Evolutionary conservation across 2,113 vertebrate genomes (phyloP).

Genomic region (Nothocercus nigrocapillus): DNA sequence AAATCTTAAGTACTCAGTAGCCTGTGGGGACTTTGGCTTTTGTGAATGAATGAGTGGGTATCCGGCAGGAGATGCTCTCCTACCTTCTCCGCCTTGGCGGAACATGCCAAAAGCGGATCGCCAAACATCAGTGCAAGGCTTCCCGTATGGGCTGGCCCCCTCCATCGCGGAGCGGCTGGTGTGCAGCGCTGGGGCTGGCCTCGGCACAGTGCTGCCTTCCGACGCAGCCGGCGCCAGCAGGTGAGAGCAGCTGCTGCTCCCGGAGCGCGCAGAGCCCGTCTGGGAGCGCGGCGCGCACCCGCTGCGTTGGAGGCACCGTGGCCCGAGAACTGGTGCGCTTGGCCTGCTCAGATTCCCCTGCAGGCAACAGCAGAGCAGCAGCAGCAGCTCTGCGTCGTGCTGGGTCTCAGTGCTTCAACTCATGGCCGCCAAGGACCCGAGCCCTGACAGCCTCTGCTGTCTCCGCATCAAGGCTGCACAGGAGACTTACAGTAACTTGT

Average conservation of each 20-base stretch:
- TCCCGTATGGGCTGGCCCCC: not conserved
- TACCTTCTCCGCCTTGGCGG: fast-evolving
- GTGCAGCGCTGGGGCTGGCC: not conserved
- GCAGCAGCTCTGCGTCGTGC: not conserved
- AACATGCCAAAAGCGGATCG: fast-evolving
- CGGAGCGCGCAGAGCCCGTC: not conserved
- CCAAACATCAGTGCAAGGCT: not conserved
- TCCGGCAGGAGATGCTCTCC: fast-evolving
- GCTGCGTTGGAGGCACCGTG: not conserved
- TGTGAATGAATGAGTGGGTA: fast-evolving
- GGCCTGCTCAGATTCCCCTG: not conserved
- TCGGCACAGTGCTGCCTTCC: not conserved
- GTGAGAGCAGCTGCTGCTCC: not conserved
- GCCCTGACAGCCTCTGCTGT: too few species aligned
- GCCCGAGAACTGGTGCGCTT: too few species aligned
- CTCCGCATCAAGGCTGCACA: not conserved
- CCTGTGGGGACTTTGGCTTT: fast-evolving
- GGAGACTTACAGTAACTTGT: not conserved
- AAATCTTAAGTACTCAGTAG: not conserved
- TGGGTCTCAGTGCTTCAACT: not conserved
- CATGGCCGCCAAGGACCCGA: too few species aligned
- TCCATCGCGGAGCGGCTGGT: not conserved
- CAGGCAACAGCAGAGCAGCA: not conserved
- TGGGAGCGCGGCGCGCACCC: not conserved
- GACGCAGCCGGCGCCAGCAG: not conserved